Percentiles rank a stretch among this genome's conserved stretches.
Evolutionary conservation across 2,113 vertebrate genomes (phyloP).

Genomic region (Petaurus breviceps): DNA sequence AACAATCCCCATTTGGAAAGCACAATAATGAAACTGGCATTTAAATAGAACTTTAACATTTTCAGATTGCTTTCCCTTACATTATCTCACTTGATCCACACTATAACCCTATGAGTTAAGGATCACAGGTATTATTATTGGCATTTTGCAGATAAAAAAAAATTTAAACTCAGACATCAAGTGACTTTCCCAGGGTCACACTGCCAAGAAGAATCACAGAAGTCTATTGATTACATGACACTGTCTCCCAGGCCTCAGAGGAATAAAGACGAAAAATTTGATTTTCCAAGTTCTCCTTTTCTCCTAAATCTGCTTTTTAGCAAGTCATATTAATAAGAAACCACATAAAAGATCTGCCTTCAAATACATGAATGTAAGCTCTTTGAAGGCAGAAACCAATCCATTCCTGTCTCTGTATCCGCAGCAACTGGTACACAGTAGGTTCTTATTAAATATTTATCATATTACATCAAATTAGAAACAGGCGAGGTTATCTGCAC

Average conservation of each 20-base stretch:
- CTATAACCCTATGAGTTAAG: not conserved
- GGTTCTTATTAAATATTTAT: not conserved
- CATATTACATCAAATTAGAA: not conserved
- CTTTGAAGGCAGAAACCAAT: not conserved
- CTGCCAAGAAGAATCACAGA: not conserved
- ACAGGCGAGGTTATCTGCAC: constrained; percentile 35
- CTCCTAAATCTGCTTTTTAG: not conserved
- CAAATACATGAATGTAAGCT: not conserved
- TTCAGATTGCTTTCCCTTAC: not conserved
- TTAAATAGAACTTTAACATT: not conserved
- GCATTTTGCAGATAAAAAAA: not conserved
- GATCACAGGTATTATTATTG: not conserved
- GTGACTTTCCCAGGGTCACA: not conserved
- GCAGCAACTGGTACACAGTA: not conserved
- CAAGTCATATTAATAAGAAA: not conserved
- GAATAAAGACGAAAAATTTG: not conserved
- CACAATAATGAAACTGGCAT: not conserved
- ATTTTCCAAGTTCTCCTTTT: not conserved
- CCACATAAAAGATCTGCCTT: not conserved
- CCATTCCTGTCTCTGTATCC: not conserved
- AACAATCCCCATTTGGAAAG: not conserved
- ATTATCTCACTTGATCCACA: not conserved
- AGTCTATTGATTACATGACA: not conserved
- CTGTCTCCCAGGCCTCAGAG: not conserved
- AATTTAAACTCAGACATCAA: not conserved